Conservation (phyloP, 1,140 invertebrate species). For the Atta cephalotes region DNA sequence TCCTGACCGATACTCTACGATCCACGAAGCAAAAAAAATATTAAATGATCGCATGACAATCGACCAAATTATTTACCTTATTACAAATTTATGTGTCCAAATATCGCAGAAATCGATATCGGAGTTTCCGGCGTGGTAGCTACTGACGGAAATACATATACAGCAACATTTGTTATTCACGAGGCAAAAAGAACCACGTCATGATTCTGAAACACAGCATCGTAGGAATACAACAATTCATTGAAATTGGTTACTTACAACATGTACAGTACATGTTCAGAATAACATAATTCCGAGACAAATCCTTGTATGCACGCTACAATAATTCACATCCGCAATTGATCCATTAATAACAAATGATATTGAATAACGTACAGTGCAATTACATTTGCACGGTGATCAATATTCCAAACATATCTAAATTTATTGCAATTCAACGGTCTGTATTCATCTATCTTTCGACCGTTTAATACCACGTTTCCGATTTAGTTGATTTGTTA, state of each 20-base stretch:
- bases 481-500: constrained; percentile 63
- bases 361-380: constrained; percentile 58
- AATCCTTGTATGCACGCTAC: constrained; percentile 24
- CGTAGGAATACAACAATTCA: neutral
- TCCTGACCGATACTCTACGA: neutral
- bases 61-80: constrained; percentile 13
- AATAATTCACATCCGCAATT: constrained; percentile 63
- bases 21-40: constrained; percentile 8
- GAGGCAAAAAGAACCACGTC: neutral
- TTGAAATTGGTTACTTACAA: constrained; percentile 47
- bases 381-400: constrained; percentile 54
- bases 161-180: constrained; percentile 12
- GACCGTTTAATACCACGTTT: constrained; percentile 51
- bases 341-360: constrained; percentile 62
- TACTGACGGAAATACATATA: neutral
- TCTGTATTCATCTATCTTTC: constrained; percentile 51
- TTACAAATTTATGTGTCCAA: constrained; percentile 30
- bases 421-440: constrained; percentile 62
- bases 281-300: constrained; percentile 60
- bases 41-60: neutral
- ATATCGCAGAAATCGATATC: constrained; percentile 2
- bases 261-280: neutral
- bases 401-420: constrained; percentile 60
- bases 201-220: neutral
- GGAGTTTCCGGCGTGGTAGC: neutral